A percentile compares a stretch with the other conserved stretches of the same genome.
phyloP scores from a whole-genome alignment of 2,113 vertebrate species.

The Balaeniceps rex region DNA sequence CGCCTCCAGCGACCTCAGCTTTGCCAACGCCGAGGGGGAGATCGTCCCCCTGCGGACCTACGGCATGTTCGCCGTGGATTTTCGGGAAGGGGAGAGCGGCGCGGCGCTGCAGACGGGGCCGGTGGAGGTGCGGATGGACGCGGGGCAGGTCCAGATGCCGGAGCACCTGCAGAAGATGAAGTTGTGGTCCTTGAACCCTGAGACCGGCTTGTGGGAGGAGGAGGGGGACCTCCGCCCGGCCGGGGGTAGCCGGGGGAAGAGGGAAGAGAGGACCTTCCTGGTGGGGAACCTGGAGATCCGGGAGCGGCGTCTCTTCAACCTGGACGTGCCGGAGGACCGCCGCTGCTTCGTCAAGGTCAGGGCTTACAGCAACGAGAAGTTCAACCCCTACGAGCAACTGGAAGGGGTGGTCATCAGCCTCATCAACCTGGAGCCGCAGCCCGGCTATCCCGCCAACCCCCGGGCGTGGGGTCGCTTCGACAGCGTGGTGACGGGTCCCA shows the following conservation, averaged over 20 bases:
- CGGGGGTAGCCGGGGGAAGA: slow-evolving; percentile 65
- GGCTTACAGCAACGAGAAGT: slow-evolving; percentile 93
- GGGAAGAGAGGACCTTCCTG: slow-evolving; percentile 93
- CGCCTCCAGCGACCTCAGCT: slow-evolving; percentile 90
- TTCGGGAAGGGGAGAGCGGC: slow-evolving; percentile 77
- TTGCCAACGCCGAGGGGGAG: slow-evolving; percentile 83
- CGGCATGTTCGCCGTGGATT: slow-evolving; percentile 94
- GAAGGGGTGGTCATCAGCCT: slow-evolving; percentile 90
- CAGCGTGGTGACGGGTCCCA: slow-evolving; percentile 91
- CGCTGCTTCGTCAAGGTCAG: slow-evolving; percentile 96
- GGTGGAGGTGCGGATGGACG: slow-evolving; percentile 84
- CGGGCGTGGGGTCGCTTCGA: slow-evolving; percentile 96
- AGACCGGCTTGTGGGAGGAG: slow-evolving; percentile 93
- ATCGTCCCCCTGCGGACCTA: slow-evolving; percentile 90
- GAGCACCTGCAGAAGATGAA: slow-evolving; percentile 90
- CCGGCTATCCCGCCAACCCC: slow-evolving; percentile 88
- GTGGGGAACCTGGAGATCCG: slow-evolving; percentile 93
- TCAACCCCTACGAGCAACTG: slow-evolving; percentile 85
- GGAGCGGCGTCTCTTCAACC: slow-evolving; percentile 92
- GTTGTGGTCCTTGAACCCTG: slow-evolving; percentile 91
- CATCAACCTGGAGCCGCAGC: slow-evolving; percentile 90
- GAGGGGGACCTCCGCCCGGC: slow-evolving; percentile 76
- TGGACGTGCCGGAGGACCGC: slow-evolving; percentile 94
- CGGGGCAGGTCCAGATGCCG: slow-evolving; percentile 84
- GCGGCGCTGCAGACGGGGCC: slow-evolving; percentile 79